Percentiles rank a stretch among this genome's conserved stretches.
Conservation (phyloP, 2,888 invertebrate genomes). For the Leistus spinibarbis region DNA sequence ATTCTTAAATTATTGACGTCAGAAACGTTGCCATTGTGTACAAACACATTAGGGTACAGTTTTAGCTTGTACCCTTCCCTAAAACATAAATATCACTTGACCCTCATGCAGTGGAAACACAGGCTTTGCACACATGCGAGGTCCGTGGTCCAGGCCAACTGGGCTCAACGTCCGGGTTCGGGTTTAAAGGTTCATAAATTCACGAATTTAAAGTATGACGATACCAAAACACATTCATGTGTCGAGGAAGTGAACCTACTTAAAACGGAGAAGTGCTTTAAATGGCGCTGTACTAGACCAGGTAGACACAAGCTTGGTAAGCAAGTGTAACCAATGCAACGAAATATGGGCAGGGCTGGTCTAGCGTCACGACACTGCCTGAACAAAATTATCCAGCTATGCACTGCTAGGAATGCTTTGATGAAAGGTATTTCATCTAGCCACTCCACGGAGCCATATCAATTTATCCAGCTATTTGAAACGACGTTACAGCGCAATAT, state of each 20-base stretch:
- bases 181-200: constrained; percentile 4
- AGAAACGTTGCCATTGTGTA: not conserved
- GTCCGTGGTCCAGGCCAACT: not conserved
- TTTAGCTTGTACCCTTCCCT: constrained; percentile 12
- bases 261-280: constrained; percentile 15
- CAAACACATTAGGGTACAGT: not conserved
- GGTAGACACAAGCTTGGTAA: no score
- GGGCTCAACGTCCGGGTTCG: constrained; percentile 6
- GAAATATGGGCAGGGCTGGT: not conserved
- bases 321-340: not conserved
- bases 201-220: constrained; percentile 33
- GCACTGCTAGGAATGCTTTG: constrained; percentile 34
- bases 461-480: constrained; percentile 27
- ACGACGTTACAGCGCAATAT: not conserved
- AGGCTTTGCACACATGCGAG: constrained; percentile 8
- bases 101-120: constrained; percentile 15
- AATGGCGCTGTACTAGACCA: not conserved
- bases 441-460: constrained; percentile 17
- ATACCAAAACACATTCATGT: constrained; percentile 10
- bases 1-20: constrained; percentile 26
- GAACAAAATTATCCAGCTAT: constrained; percentile 33
- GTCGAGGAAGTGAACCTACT: constrained; percentile 2
- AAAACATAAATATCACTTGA: constrained; percentile 36
- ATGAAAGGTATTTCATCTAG: constrained; percentile 33
- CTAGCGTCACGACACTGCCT: not conserved